phyloP scores from a whole-genome alignment of 2,113 vertebrate species.

The Cyprinus carpio region DNA sequence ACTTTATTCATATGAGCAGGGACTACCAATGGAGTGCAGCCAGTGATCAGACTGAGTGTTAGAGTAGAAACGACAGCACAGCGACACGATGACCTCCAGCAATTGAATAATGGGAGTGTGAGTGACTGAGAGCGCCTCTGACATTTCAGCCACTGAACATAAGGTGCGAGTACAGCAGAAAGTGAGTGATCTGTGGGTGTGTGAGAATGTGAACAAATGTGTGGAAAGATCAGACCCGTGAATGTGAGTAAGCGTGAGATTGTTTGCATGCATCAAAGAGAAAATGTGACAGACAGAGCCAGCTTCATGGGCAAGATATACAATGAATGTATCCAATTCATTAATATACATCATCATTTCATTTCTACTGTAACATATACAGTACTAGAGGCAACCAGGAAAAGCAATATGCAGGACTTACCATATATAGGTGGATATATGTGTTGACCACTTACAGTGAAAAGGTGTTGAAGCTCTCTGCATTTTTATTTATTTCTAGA shows the following conservation, averaged over 20 bases:
- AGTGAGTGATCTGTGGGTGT: constrained; percentile 27
- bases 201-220: constrained; percentile 27
- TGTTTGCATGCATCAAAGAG: constrained; percentile 17
- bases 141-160: constrained; percentile 44
- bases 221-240: constrained; percentile 41
- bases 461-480: not conserved
- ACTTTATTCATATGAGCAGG: not conserved
- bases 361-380: not conserved
- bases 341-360: not conserved
- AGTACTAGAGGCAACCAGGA: not conserved
- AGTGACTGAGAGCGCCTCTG: constrained; percentile 24
- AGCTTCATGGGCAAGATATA: not conserved
- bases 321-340: not conserved
- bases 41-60: not conserved
- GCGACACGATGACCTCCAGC: constrained; percentile 1
- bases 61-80: not conserved
- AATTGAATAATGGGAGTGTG: not conserved
- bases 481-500: constrained; percentile 19
- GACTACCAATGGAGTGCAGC: not conserved
- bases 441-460: not conserved
- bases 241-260: constrained; percentile 39
- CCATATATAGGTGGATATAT: not conserved
- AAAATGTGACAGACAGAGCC: not conserved
- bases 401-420: not conserved
- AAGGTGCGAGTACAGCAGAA: constrained; percentile 24